Base-by-base conservation (phyloP, 2,888 invertebrate genomes). In the Brachynemurus nebulosus region DNA sequence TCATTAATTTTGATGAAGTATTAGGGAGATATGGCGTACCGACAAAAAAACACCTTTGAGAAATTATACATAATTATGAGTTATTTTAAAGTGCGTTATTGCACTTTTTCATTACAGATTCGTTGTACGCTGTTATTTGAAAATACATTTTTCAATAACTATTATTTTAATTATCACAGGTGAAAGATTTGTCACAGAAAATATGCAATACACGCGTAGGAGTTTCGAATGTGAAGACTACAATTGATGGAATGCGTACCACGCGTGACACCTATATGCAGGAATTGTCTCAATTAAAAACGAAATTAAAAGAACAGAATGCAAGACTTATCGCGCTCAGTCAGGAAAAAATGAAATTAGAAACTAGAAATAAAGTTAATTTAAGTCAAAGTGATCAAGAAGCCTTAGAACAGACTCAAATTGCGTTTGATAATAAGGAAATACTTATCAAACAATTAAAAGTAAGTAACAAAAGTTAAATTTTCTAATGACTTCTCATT, bases 171-270 rank as follows among this genome's bases (percentile, higher is more conserved):
- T n/a, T n/a, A n/a, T n/a, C n/a, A n/a, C 58, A 73, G 78, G 83
- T 88, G 19, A 79, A 78, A 50, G 88, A 89, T 57, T 64, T 89
- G 42, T 83, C 83, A 7, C 78, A 77, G 52, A 84, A 84, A 59
- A 86, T 90, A 51, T 80, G 80, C 54, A 85, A 86, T 57, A 86
- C 88, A 0, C 72, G 86, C 14, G 81, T 85, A 4, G 86, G 86
- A 2, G 92, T 96, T 0, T 86, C 91, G 0, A 81, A 85, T 27
- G 85, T 91, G 2, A 96, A 96, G 64, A 77, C 86, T 1, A 86
- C 89, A n/a, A 98, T 98, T 46, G 97, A 98, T 61, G 86, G 86
- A 1, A 96, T 96, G 96, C 71, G 85, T 59, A 74, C 82, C 0
- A 89, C 89, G n/a, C 74, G 97, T 3, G 97, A 98, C 61, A 70